These are phyloP conservation scores for Pygoscelis adeliae DNA, from an alignment of 2,113 vertebrate species.

Conservation along the genomic window DNA sequence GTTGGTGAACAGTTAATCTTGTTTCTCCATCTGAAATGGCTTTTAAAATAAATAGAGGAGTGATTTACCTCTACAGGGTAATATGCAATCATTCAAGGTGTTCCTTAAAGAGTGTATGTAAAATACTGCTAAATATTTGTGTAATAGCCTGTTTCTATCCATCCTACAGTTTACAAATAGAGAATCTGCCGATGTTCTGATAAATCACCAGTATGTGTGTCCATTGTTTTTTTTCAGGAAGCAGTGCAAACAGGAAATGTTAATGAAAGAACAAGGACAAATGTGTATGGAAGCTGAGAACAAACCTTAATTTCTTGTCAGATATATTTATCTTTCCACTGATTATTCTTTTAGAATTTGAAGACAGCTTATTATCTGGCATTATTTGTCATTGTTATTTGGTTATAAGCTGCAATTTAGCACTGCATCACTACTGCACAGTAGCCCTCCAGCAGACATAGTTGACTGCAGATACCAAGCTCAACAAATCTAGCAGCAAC, in stretches of 20 bases:
- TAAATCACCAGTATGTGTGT: not conserved
- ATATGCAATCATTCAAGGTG: not conserved
- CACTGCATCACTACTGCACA: not conserved
- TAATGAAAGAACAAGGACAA: not conserved
- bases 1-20: not conserved
- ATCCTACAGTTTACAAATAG: not conserved
- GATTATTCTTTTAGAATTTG: not conserved
- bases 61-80: not conserved
- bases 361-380: not conserved
- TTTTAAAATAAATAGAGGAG: not conserved
- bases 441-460: not conserved
- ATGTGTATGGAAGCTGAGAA: not conserved
- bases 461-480: not conserved
- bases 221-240: not conserved
- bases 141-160: not conserved
- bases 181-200: not conserved
- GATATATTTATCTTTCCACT: not conserved
- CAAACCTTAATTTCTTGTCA: not conserved
- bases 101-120: not conserved
- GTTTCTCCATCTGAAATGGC: not conserved
- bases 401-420: not conserved
- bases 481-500: not conserved
- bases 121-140: not conserved
- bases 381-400: not conserved
- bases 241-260: not conserved